phyloP scores from a whole-genome alignment of 2,797 vertebrate genomes.

The Lutjanus campechanus region DNA sequence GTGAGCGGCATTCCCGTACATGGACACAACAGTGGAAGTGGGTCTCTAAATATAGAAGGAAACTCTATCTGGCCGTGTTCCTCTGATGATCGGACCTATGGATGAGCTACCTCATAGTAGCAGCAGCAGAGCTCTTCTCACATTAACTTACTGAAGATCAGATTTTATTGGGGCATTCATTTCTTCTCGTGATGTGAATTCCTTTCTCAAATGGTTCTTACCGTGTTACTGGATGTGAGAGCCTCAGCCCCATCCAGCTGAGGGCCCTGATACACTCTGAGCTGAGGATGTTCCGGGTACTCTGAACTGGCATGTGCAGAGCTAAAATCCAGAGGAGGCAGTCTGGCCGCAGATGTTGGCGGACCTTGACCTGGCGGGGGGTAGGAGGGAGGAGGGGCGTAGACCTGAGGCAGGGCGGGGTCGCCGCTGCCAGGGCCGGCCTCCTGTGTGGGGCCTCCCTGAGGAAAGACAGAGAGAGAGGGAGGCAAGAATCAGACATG shows the following conservation, averaged over 20 bases:
- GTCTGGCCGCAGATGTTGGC: slow-evolving; percentile 74
- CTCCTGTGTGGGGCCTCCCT: slow-evolving; percentile 87
- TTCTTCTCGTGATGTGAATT: slow-evolving; percentile 24
- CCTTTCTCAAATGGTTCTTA: slow-evolving; percentile 65
- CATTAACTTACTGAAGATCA: slow-evolving; percentile 46
- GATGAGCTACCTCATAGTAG: slow-evolving; percentile 50
- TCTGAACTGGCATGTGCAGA: slow-evolving; percentile 79
- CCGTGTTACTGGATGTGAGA: slow-evolving; percentile 78
- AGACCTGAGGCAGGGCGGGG: slow-evolving; percentile 85
- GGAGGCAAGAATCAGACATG: slow-evolving; percentile 1
- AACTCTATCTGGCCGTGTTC: slow-evolving; percentile 63
- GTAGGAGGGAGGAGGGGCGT: slow-evolving; percentile 85
- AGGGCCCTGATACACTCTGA: slow-evolving; percentile 86
- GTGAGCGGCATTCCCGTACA: slow-evolving; percentile 78
- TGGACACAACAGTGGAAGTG: slow-evolving; percentile 68
- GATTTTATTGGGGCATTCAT: slow-evolving; percentile 31
- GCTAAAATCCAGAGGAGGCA: slow-evolving; percentile 85
- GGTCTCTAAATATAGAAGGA: slow-evolving; percentile 78
- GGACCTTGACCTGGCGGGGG: slow-evolving; percentile 85
- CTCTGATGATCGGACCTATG: slow-evolving; percentile 55
- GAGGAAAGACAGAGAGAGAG: slow-evolving; percentile 10
- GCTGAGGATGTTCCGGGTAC: slow-evolving; percentile 85
- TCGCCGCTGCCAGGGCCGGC: slow-evolving; percentile 81
- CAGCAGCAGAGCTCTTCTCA: slow-evolving; percentile 36
- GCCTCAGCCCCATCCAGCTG: slow-evolving; percentile 82